These are phyloP conservation scores for Amaurobius ferox DNA, from an alignment of 2,888 invertebrate species.

Conservation along the genomic window DNA sequence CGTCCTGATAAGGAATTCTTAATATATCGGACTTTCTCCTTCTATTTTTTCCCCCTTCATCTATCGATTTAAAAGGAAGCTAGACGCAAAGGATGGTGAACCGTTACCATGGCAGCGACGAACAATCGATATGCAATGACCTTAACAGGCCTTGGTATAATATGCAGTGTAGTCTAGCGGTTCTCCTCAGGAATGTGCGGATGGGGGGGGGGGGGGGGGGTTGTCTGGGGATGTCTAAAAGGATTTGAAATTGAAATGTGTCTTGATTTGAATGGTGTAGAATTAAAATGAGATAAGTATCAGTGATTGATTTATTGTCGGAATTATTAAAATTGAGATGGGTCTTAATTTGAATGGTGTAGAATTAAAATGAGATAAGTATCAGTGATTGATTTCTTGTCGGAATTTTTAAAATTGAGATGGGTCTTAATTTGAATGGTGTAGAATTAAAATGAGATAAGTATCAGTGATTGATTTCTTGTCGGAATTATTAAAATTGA, in stretches of 20 bases:
- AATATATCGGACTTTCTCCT: not conserved
- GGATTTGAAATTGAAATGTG: not conserved
- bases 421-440: too few relatives aligned
- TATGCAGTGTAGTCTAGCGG: not conserved
- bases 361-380: not conserved
- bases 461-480: not conserved
- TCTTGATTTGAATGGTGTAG: too few relatives aligned
- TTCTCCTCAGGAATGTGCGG: not conserved
- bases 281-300: not conserved
- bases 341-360: too few relatives aligned
- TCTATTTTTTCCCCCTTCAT: not conserved
- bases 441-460: not conserved
- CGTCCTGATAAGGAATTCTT: not conserved
- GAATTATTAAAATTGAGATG: too few relatives aligned
- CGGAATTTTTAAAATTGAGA: too few relatives aligned
- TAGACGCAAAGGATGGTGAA: conserved; percentile 10
- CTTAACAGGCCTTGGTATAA: conserved; percentile 9
- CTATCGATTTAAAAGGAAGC: not conserved
- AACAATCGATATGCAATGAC: not conserved
- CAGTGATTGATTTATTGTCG: not conserved
- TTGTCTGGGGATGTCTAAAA: not conserved
- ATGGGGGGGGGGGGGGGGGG: not conserved
- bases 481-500: too few relatives aligned
- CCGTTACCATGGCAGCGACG: conserved; percentile 33
- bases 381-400: not conserved